Evolutionary conservation across 2,113 vertebrate species (phyloP).

Genomic region (Otis tarda): DNA sequence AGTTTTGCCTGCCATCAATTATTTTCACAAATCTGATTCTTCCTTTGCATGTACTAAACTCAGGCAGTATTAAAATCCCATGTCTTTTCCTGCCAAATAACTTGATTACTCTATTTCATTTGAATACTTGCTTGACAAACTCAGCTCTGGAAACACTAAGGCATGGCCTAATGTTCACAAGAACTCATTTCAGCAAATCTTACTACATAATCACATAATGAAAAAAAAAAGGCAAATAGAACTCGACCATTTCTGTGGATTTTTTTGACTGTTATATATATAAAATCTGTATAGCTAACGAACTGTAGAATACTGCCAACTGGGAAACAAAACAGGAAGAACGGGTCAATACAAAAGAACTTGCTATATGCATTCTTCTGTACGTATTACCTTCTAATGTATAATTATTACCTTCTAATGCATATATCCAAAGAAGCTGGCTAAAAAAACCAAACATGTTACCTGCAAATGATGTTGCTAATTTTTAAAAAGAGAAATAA

Average conservation of each 20-base stretch:
- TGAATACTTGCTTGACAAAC: conserved; percentile 20
- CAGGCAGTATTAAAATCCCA: background rate
- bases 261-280: background rate
- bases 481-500: background rate
- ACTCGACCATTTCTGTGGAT: background rate
- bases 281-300: background rate
- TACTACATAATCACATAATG: background rate
- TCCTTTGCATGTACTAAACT: background rate
- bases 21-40: conserved; percentile 14
- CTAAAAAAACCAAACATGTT: background rate
- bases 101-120: background rate
- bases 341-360: background rate
- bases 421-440: background rate
- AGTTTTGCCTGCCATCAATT: background rate
- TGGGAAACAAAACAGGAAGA: background rate
- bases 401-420: background rate
- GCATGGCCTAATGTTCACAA: background rate
- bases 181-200: background rate
- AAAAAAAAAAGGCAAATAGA: background rate
- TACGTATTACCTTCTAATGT: background rate
- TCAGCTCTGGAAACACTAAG: background rate
- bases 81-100: background rate
- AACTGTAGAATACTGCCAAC: background rate
- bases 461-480: background rate
- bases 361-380: background rate